Conservation (phyloP, 2,888 invertebrate species). For the Copidosoma aretas region DNA sequence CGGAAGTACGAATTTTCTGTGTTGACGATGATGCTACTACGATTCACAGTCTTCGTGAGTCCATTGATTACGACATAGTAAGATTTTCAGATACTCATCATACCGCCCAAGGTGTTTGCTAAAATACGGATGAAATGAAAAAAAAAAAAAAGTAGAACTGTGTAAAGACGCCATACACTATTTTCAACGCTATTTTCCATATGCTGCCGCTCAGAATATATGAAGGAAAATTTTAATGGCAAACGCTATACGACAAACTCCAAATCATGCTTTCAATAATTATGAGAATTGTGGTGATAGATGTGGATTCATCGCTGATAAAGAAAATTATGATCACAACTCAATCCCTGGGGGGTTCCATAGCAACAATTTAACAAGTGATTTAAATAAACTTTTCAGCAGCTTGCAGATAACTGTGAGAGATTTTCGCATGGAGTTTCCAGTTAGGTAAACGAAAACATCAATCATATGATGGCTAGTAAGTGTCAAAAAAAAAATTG, state of each 20-base stretch:
- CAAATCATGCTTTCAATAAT: conserved; percentile 39
- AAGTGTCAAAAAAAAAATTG: conserved; percentile 41
- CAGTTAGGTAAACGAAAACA: conserved; percentile 41
- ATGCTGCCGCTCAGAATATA: conserved; percentile 43
- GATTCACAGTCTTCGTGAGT: conserved; percentile 42
- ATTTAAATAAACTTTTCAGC: neutral
- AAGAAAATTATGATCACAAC: neutral
- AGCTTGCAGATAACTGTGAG: conserved; percentile 34
- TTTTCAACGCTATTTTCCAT: conserved; percentile 44
- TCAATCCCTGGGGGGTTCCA: neutral
- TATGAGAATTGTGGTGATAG: neutral
- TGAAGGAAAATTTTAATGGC: conserved; percentile 36
- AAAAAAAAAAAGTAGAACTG: conserved; percentile 37
- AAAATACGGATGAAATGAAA: conserved; percentile 34
- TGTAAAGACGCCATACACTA: conserved; percentile 38
- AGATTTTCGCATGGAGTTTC: conserved; percentile 34
- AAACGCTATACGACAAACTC: conserved; percentile 32
- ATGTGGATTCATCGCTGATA: neutral
- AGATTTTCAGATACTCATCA: conserved; percentile 46
- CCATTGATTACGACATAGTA: conserved; percentile 37
- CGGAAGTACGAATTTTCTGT: conserved; percentile 43
- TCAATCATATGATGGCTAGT: conserved; percentile 41
- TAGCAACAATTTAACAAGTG: no score
- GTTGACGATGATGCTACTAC: conserved; percentile 46
- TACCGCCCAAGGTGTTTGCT: conserved; percentile 39